Evolutionary conservation across 1,140 invertebrate genomes (phyloP).

Genomic region (Helicoverpa zea): DNA sequence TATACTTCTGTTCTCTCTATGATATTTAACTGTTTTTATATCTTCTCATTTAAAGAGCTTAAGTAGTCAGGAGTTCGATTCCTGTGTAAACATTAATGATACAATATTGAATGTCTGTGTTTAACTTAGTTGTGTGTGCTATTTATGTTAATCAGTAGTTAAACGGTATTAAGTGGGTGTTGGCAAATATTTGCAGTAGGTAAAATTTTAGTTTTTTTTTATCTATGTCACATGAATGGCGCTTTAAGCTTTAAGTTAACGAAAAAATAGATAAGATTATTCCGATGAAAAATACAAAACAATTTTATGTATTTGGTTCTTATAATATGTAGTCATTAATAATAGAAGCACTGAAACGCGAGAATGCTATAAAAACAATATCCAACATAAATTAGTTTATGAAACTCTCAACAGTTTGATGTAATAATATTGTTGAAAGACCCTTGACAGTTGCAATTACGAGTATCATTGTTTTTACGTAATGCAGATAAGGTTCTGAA

Average conservation of each 20-base stretch:
- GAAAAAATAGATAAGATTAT: too few relatives aligned
- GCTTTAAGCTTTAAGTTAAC: too few relatives aligned
- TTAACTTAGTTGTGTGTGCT: background rate
- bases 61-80: constrained; percentile 14
- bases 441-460: background rate
- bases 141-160: background rate
- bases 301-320: too few relatives aligned
- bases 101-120: constrained; percentile 1
- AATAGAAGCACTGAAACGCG: too few relatives aligned
- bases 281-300: too few relatives aligned
- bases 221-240: too few relatives aligned
- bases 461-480: background rate
- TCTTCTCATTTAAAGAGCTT: constrained; percentile 7
- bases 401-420: too few relatives aligned
- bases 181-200: background rate
- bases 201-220: background rate
- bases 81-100: constrained; percentile 28
- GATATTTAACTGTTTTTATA: constrained; percentile 29
- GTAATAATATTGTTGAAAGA: background rate
- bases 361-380: too few relatives aligned
- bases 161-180: background rate
- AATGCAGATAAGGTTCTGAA: background rate
- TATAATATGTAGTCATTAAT: too few relatives aligned
- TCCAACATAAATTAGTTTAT: too few relatives aligned
- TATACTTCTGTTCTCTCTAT: constrained; percentile 5